Conservation (phyloP, 2,113 vertebrate species). For the Tragelaphus scriptus region DNA sequence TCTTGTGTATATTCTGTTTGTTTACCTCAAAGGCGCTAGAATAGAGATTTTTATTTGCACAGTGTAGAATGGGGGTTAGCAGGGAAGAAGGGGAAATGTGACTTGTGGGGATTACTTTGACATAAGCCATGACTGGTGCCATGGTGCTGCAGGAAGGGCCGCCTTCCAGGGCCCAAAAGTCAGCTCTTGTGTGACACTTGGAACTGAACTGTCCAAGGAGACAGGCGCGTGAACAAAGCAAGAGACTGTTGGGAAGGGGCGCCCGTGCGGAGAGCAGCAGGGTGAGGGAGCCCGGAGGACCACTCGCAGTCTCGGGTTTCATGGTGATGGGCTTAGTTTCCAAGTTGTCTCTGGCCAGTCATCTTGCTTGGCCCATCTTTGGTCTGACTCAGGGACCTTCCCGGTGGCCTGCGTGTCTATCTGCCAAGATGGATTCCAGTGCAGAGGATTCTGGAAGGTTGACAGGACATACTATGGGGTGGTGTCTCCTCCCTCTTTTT, state of each 20-base stretch:
- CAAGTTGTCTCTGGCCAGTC: not conserved
- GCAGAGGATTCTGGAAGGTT: not conserved
- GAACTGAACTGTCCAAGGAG: not conserved
- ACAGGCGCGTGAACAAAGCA: not conserved
- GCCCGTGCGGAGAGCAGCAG: fast-evolving
- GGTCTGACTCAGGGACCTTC: not conserved
- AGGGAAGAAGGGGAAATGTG: not conserved
- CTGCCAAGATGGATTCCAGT: not conserved
- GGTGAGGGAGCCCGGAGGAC: not conserved
- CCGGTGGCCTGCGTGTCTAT: not conserved
- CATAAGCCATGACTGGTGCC: not conserved
- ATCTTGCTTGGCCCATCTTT: not conserved
- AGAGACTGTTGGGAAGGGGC: not conserved
- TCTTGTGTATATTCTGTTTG: not conserved
- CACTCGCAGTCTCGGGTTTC: fast-evolving
- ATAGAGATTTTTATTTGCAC: not conserved
- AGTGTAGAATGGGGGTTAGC: not conserved
- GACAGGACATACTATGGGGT: not conserved
- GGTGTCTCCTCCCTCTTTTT: not conserved
- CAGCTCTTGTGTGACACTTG: not conserved
- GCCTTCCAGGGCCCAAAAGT: not conserved
- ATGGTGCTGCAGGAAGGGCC: not conserved
- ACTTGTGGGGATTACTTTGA: not conserved
- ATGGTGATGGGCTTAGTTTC: not conserved
- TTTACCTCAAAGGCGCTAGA: not conserved